A percentile compares a stretch with the other conserved stretches of the same genome.
phyloP scores from a whole-genome alignment of 2,113 vertebrate species.

The Kryptolebias marmoratus region DNA sequence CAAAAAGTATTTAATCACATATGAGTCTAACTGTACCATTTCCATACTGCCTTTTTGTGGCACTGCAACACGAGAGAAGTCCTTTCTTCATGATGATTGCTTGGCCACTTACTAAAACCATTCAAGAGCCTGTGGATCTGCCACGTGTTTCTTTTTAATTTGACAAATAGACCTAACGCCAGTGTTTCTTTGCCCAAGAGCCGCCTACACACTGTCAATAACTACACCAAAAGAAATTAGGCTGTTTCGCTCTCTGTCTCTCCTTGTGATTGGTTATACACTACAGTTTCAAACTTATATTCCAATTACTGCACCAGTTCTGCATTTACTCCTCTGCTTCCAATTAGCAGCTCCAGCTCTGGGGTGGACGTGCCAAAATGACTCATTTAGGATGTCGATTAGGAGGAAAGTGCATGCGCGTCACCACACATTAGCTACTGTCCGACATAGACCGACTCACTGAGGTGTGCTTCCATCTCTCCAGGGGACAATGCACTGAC shows the following conservation, averaged over 20 bases:
- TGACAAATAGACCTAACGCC: constrained; percentile 68
- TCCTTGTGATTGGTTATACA: constrained; percentile 44
- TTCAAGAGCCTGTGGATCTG: constrained; percentile 58
- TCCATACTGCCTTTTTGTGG: constrained; percentile 25
- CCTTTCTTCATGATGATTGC: constrained; percentile 64
- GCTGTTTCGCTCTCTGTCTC: constrained; percentile 22
- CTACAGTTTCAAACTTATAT: constrained; percentile 57
- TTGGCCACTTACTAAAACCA: constrained; percentile 63
- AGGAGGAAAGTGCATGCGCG: constrained; percentile 25
- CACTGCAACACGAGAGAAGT: constrained; percentile 20
- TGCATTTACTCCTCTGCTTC: constrained; percentile 60
- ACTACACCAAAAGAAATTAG: constrained; percentile 57
- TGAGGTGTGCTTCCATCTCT: not conserved
- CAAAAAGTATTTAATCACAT: not conserved
- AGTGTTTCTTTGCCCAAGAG: constrained; percentile 54
- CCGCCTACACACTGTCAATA: constrained; percentile 69
- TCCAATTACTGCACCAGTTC: constrained; percentile 68
- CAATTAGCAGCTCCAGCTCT: constrained; percentile 63
- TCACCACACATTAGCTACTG: constrained; percentile 22
- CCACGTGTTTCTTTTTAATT: constrained; percentile 67
- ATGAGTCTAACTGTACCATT: not conserved
- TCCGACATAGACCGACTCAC: not conserved
- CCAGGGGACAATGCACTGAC: not conserved
- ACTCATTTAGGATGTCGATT: constrained; percentile 53
- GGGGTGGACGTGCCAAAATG: constrained; percentile 56